Evolutionary conservation across 2,888 invertebrate genomes (phyloP), one percentile per base, ranked within the genome.

Genomic region (Zonitis immaculata): DNA sequence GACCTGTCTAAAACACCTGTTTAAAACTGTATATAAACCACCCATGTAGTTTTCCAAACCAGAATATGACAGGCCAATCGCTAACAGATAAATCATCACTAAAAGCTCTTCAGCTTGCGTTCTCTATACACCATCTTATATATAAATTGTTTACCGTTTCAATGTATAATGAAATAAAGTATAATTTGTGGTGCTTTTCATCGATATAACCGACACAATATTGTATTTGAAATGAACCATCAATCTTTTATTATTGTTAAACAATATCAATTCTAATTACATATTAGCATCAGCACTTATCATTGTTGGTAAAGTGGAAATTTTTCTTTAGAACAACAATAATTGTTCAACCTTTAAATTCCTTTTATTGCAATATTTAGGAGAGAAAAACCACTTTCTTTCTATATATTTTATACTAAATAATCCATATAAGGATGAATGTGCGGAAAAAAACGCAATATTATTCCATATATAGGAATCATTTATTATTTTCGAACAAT

Each of bases 21-120:
- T 70, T 70, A 72, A 73, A 71, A 69, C 70, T 68, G 63, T 66
- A 63, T 66, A 66, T 68, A 67, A n/a, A 66, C 65, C 62, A 60
- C 65, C 65, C 64, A 58, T 59, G 58, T 59, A 56, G 62, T 59
- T 58, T 61, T 66, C 63, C 66, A 60, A n/a, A 62, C 66, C 60
- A 61, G 62, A 60, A 64, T 64, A 62, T 68, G 69, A 71, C 69
- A 67, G 66, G 66, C 67, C 66, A 65, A 67, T 67, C 63, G 67
- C 67, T 69, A 69, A 71, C 71, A 73, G 66, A 74, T 73, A 74
- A 74, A 73, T 73, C 73, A 73, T 68, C 63, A 62, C 66, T 73
- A 72, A 73, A 74, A 74, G 72, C 72, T 65, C 68, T 67, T 69
- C 69, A 66, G 62, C 58, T 58, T 53, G 57, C 63, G n/a, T 58